Percentiles rank a stretch among this genome's conserved stretches.
phyloP scores from a whole-genome alignment of 2,113 vertebrate genomes.

The Elanus axillaris region DNA sequence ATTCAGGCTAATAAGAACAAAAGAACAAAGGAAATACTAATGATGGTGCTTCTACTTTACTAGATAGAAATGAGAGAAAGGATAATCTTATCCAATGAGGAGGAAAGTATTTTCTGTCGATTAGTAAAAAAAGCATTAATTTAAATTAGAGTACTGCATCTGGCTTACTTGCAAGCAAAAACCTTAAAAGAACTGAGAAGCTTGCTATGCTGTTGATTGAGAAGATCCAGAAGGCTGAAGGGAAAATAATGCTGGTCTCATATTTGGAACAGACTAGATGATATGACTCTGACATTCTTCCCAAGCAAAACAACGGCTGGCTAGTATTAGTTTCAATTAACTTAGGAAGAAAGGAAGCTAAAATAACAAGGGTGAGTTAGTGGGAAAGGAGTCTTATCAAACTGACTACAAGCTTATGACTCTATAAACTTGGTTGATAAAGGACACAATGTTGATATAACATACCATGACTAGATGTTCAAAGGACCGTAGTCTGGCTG shows the following conservation, averaged over 20 bases:
- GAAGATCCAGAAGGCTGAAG: not conserved
- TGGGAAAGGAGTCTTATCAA: not conserved
- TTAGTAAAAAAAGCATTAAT: not conserved
- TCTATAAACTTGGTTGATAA: not conserved
- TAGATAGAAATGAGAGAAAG: not conserved
- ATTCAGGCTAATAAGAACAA: not conserved
- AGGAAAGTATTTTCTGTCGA: not conserved
- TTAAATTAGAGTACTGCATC: not conserved
- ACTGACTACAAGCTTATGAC: not conserved
- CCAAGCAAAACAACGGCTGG: not conserved
- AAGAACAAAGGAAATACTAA: not conserved
- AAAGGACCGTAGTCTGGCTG: not conserved
- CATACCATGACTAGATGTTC: not conserved
- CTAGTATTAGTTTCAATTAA: constrained; percentile 15
- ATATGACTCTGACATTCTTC: not conserved
- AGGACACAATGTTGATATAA: not conserved
- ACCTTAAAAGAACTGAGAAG: not conserved
- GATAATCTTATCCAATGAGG: not conserved
- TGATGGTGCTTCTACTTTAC: not conserved
- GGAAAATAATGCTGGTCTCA: not conserved
- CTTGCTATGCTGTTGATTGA: not conserved
- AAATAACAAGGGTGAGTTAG: constrained; percentile 36
- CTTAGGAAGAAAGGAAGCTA: constrained; percentile 14
- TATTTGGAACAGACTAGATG: not conserved
- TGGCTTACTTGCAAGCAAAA: not conserved